phyloP scores from a whole-genome alignment of 1,140 invertebrate species.

The Aphelinus certus region DNA sequence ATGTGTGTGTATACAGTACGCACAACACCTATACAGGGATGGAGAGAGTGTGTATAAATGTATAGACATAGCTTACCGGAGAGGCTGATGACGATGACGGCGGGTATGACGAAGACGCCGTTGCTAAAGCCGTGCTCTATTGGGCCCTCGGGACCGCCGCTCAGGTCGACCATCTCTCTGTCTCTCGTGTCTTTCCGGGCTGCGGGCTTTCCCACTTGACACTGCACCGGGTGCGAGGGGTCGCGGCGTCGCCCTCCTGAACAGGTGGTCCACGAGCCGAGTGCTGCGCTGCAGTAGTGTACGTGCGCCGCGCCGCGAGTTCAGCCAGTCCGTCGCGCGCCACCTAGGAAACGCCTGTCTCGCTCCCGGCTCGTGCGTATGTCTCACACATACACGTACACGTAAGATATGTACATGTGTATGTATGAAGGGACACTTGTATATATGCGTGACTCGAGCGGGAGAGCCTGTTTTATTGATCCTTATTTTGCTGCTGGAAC shows the following conservation, averaged over 20 bases:
- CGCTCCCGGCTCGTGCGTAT: too few species aligned
- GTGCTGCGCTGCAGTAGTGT: background rate
- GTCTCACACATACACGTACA: too few species aligned
- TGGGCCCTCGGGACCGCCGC: constrained; percentile 74
- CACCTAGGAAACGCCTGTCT: constrained; percentile 11
- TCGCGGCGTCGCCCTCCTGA: too few species aligned
- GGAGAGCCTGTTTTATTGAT: too few species aligned
- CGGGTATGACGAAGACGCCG: constrained; percentile 79
- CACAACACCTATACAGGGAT: too few species aligned
- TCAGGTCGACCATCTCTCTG: constrained; percentile 71
- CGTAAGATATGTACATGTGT: too few species aligned
- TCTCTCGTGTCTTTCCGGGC: background rate
- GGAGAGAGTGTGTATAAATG: too few species aligned
- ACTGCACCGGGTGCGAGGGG: background rate
- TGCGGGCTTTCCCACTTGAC: background rate
- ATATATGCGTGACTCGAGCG: too few species aligned
- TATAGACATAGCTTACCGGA: constrained; percentile 69
- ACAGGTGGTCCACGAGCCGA: background rate
- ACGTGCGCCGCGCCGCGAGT: background rate
- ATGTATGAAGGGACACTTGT: too few species aligned
- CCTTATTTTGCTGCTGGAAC: too few species aligned
- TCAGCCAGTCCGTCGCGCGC: background rate
- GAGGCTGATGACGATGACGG: constrained; percentile 76
- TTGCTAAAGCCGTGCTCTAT: constrained; percentile 85
- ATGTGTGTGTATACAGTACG: too few species aligned